Evolutionary conservation across 2,888 invertebrate species (phyloP), one percentile per base, ranked within the genome.

Genomic region (Psylliodes chrysocephalus): DNA sequence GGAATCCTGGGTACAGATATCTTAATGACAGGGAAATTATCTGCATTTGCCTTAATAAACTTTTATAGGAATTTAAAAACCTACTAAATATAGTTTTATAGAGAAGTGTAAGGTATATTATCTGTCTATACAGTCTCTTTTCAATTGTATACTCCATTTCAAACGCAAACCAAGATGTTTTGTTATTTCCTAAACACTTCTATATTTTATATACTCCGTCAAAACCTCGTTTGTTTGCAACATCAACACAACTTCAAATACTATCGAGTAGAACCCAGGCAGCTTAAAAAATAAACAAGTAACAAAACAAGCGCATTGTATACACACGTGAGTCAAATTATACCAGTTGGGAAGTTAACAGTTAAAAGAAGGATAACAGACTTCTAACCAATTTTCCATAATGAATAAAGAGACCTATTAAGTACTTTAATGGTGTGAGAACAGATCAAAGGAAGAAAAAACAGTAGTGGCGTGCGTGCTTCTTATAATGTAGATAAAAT

Each of bases 301-400:
- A 71, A 74, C 71, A 67, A 71, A 71, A 64, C 64, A 69, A 68
- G 69, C 68, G 70, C 69, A 71, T 74, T 76, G 76, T 75, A 73
- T 75, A 73, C 70, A 74, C 79, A 79, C 78, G 79, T 79, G 79
- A 79, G 77, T 77, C 78, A 77, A 78, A 80, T 79, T 79, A 81
- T 80, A 79, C 77, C 69, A 70, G 71, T 75, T 72, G 78, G 80
- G 78, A 78, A 78, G 77, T 78, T 79, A 74, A 78, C 78, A 78
- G 81, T 76, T 75, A 79, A 80, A 77, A 77, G 81, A 80, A 75
- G 76, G 71, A 75, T 71, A 76, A 73, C 81, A 80, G 79, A 74
- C 77, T 76, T 77, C 42, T 17, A 18, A 64, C 60, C 52, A 12
- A 35, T 47, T 57, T 65, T 68, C 67, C 75, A 77, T 77, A 78